Evolutionary conservation across 2,888 invertebrate species (phyloP), one percentile per base, ranked within the genome.

Genomic region (Aphodius granarius): DNA sequence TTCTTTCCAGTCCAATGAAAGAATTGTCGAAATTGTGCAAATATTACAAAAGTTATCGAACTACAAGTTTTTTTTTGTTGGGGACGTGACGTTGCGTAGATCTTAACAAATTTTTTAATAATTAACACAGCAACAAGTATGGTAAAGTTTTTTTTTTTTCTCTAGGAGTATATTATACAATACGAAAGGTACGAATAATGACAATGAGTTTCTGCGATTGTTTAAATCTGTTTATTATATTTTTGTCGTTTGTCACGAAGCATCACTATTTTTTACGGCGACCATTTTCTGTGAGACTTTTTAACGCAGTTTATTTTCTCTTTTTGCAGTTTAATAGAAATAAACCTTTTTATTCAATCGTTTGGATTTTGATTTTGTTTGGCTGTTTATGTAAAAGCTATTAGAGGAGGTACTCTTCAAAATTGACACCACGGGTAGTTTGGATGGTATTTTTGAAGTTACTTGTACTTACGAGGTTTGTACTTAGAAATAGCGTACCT

Each of bases 271-370:
- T 43, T 43, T 43, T n/a, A n/a, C n/a, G n/a, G 13, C 13, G 43
- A 43, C 43, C 43, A 43, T 13, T 43, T 6, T 43, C 43, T 43
- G 6, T 74, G 71, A 71, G 18, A 64, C 23, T 74, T 22, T 74
- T 71, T 74, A 43, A 43, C 1, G 3, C 9, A 43, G 43, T 43
- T 43, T 43, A 43, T 13, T 23, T 23, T 23, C 5, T 23, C 23
- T 21, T 17, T 71, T 16, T 71, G n/a, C 43, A 9, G 63, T 63
- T 21, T 16, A 63, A 71, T 23, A 6, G 16, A 20, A 72, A 79
- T 78, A 80, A 80, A 79, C 80, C 77, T 77, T 79, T 81, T 80
- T 81, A 80, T 80, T 78, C 76, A 76, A 78, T 78, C 78, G 80
- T 78, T 73, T 78, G 78, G 72, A 78, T 78, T 78, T 78, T 63